Percentiles rank a stretch among this genome's conserved stretches.
Conservation (phyloP, 1,140 invertebrate species). For the Cyclargus thomasi region DNA sequence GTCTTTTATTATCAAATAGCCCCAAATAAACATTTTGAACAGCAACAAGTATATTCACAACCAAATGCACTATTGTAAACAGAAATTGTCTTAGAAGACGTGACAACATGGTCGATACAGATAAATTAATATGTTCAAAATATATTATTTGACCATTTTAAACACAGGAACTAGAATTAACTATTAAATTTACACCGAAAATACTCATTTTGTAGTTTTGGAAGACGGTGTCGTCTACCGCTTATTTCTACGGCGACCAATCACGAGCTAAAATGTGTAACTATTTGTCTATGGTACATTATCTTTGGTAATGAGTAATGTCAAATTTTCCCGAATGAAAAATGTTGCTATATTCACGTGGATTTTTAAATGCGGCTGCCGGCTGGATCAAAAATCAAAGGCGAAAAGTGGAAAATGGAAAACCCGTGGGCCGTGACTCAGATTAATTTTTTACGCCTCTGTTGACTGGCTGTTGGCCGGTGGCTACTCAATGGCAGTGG, state of each 20-base stretch:
- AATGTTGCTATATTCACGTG: too few relatives aligned
- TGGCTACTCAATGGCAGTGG: too few relatives aligned
- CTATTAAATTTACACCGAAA: neutral
- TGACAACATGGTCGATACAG: constrained; percentile 52
- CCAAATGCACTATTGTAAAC: constrained; percentile 55
- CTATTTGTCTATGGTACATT: constrained; percentile 11
- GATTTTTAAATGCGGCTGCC: too few relatives aligned
- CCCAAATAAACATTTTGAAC: constrained; percentile 58
- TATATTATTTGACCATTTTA: constrained; percentile 55
- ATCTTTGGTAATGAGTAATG: neutral
- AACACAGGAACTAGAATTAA: constrained; percentile 26
- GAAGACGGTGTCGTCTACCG: constrained; percentile 37
- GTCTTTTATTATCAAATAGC: constrained; percentile 43
- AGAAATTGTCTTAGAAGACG: constrained; percentile 50
- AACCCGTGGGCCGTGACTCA: too few relatives aligned
- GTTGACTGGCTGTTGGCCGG: too few relatives aligned
- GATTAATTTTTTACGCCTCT: too few relatives aligned
- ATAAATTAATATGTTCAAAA: constrained; percentile 23
- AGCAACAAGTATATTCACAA: constrained; percentile 66
- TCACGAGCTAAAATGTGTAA: constrained; percentile 61
- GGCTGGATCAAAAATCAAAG: too few relatives aligned
- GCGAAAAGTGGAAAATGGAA: too few relatives aligned
- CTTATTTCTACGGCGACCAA: constrained; percentile 52
- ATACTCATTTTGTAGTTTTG: constrained; percentile 18
- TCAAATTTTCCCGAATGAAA: too few relatives aligned